These are phyloP conservation scores for Amazona guildingii DNA, from an alignment of 2,113 vertebrate species.

Conservation along the genomic window DNA sequence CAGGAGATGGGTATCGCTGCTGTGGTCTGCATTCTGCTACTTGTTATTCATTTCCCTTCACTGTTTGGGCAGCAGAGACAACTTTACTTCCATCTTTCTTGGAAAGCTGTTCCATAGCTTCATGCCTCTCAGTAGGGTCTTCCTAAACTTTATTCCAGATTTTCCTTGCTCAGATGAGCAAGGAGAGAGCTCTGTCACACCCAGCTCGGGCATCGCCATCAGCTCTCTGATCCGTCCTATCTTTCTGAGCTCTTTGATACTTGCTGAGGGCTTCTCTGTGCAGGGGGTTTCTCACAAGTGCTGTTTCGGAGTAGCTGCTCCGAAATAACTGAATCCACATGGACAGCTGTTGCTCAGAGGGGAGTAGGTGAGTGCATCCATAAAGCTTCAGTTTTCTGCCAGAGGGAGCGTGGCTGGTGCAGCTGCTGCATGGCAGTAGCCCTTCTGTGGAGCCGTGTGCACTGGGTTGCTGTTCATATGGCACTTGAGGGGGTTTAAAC, in stretches of 20 bases:
- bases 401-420: not conserved
- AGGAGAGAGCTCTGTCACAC: rapidly evolving
- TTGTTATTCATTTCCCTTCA: rapidly evolving
- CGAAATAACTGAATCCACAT: not conserved
- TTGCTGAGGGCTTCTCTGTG: not conserved
- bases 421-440: rapidly evolving
- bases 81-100: not conserved
- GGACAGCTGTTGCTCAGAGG: not conserved
- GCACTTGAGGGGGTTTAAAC: not conserved
- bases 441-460: rapidly evolving
- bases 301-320: not conserved
- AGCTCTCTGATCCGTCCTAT: rapidly evolving
- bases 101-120: not conserved
- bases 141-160: rapidly evolving
- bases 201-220: rapidly evolving
- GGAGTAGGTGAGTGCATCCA: not conserved
- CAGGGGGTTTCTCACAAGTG: not conserved
- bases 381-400: not conserved
- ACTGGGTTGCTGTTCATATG: too few species aligned
- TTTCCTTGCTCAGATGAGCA: not conserved
- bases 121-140: not conserved
- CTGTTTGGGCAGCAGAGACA: not conserved
- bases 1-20: rapidly evolving
- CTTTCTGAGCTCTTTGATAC: not conserved
- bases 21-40: not conserved